Conservation (phyloP, 1,140 invertebrate genomes). For the Drosophila virilis region DNA sequence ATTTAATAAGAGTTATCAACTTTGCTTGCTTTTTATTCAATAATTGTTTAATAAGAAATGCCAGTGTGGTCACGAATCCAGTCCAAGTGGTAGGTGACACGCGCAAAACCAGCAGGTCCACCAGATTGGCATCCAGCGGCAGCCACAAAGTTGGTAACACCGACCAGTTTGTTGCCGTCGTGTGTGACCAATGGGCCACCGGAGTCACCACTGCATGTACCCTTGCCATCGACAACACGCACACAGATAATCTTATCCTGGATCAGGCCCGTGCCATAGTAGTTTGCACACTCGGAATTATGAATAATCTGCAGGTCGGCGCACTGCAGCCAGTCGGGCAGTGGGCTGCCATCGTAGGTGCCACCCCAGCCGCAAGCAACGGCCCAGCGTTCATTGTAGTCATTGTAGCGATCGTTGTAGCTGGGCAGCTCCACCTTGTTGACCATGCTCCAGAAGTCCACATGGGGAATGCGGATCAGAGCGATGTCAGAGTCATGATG, state of each 20-base stretch:
- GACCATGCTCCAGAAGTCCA: slow-evolving; percentile 41
- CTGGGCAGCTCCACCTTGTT: slow-evolving; percentile 50
- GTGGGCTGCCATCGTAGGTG: slow-evolving; percentile 22
- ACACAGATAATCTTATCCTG: slow-evolving; percentile 56
- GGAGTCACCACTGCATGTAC: slow-evolving; percentile 85
- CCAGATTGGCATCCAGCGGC: slow-evolving; percentile 52
- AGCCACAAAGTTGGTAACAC: slow-evolving; percentile 83
- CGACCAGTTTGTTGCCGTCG: slow-evolving; percentile 83
- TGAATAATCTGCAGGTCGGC: slow-evolving; percentile 53
- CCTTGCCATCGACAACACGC: slow-evolving; percentile 41
- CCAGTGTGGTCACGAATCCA: slow-evolving; percentile 84
- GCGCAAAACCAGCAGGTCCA: slow-evolving; percentile 84
- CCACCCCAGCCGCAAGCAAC: slow-evolving; percentile 53
- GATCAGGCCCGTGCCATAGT: background rate
- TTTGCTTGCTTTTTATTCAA: too few species aligned
- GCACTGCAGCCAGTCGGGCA: slow-evolving; percentile 52
- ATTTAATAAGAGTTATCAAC: too few species aligned
- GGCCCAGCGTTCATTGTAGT: slow-evolving; percentile 31
- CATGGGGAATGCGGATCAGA: slow-evolving; percentile 36
- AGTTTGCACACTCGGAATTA: slow-evolving; percentile 19
- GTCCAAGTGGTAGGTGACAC: slow-evolving; percentile 85
- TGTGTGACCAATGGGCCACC: slow-evolving; percentile 85
- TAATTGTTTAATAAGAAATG: slow-evolving; percentile 39
- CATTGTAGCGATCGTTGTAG: slow-evolving; percentile 34
- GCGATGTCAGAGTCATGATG: slow-evolving; percentile 48